Conservation (phyloP, 2,888 invertebrate genomes). For the Epirrhoe tristata region DNA sequence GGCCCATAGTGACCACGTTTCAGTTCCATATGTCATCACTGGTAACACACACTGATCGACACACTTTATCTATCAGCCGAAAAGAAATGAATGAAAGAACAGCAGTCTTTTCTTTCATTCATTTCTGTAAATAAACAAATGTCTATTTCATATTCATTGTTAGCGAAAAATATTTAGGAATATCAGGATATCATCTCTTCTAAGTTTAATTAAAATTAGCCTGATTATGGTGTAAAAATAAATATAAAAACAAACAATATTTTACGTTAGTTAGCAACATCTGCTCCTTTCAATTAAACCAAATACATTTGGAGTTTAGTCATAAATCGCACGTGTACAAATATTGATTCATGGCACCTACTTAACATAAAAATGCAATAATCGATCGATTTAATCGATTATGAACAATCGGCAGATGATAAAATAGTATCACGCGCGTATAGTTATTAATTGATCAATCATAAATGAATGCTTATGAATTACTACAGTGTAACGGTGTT, state of each 20-base stretch:
- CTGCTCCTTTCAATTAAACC: background rate
- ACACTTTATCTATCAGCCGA: no score
- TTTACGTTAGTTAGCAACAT: background rate
- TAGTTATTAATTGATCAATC: conserved; percentile 17
- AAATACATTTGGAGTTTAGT: background rate
- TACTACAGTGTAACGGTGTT: background rate
- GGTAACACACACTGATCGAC: no score
- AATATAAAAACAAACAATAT: background rate
- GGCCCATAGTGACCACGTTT: no score
- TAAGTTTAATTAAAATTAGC: no score
- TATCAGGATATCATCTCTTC: no score
- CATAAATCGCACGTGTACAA: conserved; percentile 8
- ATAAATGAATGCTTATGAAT: conserved; percentile 14
- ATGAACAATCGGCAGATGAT: conserved; percentile 9
- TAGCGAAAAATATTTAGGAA: no score
- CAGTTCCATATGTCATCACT: no score
- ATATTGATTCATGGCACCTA: conserved; percentile 9
- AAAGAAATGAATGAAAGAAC: no score
- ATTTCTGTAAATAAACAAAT: no score
- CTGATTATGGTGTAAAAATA: no score
- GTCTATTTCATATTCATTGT: no score
- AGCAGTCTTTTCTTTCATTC: no score
- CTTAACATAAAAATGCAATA: conserved; percentile 12
- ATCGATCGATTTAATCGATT: conserved; percentile 8
- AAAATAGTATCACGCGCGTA: conserved; percentile 14